Evolutionary conservation across 2,888 invertebrate genomes (phyloP).

Genomic region (Dexiosoma caninum): DNA sequence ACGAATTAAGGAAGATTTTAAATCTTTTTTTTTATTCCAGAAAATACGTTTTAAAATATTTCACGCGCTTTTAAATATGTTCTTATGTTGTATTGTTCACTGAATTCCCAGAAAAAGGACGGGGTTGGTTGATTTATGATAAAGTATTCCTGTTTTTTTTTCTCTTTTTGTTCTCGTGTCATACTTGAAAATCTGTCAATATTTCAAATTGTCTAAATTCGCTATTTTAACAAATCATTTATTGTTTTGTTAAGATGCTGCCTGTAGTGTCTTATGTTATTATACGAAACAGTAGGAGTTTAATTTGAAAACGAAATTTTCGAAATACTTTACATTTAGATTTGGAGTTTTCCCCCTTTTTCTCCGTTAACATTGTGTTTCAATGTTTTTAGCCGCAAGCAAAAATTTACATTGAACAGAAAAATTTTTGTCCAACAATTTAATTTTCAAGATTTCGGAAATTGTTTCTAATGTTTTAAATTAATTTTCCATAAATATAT

Average conservation of each 20-base stretch:
- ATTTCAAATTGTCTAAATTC: slow-evolving; percentile 47
- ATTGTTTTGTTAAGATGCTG: slow-evolving; percentile 53
- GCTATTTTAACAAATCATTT: slow-evolving; percentile 53
- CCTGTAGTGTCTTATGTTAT: slow-evolving; percentile 57
- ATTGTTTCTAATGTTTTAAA: background rate
- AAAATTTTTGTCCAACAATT: slow-evolving; percentile 44
- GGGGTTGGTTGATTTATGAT: slow-evolving; percentile 49
- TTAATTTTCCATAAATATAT: too few species aligned
- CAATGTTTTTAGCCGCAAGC: slow-evolving; percentile 33
- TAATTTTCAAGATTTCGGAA: background rate
- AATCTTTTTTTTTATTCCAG: slow-evolving; percentile 40
- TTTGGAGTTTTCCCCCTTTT: slow-evolving; percentile 28
- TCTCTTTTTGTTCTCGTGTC: background rate
- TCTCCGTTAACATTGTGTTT: background rate
- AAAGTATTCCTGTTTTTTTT: background rate
- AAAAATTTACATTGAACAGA: slow-evolving; percentile 46
- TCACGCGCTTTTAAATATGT: slow-evolving; percentile 47
- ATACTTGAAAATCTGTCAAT: slow-evolving; percentile 60
- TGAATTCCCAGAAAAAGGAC: background rate
- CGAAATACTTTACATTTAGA: slow-evolving; percentile 3
- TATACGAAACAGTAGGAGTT: slow-evolving; percentile 67
- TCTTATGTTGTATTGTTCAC: background rate
- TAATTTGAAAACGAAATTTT: slow-evolving; percentile 63
- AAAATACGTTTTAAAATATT: slow-evolving; percentile 38
- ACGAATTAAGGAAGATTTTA: background rate